Conservation (phyloP, 2,797 vertebrate genomes). For the Lepus townsendii region DNA sequence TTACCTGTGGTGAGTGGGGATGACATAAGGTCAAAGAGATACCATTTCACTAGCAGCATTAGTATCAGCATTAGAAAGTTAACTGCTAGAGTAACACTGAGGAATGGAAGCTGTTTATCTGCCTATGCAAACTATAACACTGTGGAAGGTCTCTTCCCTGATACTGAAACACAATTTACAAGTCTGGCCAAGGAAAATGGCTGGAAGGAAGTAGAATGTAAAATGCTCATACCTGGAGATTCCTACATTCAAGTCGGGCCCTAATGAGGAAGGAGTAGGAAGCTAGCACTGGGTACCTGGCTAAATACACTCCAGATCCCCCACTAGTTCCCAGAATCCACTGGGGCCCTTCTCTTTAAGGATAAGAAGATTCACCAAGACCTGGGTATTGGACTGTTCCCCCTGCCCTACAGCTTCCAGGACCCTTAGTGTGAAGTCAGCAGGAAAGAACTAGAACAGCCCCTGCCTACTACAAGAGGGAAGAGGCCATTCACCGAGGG, state of each 20-base stretch:
- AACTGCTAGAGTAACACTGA: not conserved
- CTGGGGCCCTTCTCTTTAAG: not conserved
- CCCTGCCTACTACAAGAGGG: not conserved
- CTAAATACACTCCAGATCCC: not conserved
- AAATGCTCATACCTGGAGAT: not conserved
- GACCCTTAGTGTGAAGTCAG: not conserved
- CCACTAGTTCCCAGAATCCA: not conserved
- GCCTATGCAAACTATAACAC: not conserved
- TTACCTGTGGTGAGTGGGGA: not conserved
- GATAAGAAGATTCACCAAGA: not conserved
- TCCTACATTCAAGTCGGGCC: rapidly evolving
- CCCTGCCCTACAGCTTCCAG: not conserved
- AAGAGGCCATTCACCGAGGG: not conserved
- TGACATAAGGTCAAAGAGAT: not conserved
- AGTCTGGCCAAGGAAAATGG: not conserved
- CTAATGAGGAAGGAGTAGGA: not conserved
- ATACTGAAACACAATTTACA: not conserved
- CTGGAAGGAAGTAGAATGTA: not conserved
- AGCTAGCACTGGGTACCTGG: not conserved
- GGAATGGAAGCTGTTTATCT: not conserved
- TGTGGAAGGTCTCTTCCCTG: no score
- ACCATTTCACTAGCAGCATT: not conserved
- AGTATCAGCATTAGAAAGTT: not conserved
- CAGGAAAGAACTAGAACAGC: not conserved
- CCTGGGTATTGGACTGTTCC: no score